These are phyloP conservation scores for Diaprepes abbreviatus DNA, from an alignment of 2,888 invertebrate genomes.

Conservation along the genomic window DNA sequence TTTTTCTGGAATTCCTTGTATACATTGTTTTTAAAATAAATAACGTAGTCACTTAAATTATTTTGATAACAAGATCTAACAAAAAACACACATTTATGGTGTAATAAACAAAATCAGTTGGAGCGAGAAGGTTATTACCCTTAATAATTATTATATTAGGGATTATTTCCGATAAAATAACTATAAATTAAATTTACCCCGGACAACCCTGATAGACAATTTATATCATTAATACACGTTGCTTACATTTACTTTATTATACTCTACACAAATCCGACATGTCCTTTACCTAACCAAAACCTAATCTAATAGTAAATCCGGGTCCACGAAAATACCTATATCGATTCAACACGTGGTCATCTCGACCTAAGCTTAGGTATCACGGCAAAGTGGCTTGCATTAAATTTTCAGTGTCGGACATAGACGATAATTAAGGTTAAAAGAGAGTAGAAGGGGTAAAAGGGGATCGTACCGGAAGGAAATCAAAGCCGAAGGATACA, in stretches of 20 bases:
- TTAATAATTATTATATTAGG: too few relatives aligned
- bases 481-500: slow-evolving; percentile 2
- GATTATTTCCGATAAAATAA: too few relatives aligned
- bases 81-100: too few relatives aligned
- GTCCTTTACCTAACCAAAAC: slow-evolving; percentile 15
- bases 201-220: too few relatives aligned
- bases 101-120: too few relatives aligned
- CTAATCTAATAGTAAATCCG: slow-evolving; percentile 38
- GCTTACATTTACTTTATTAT: slow-evolving; percentile 5
- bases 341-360: slow-evolving; percentile 45
- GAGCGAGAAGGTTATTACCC: too few relatives aligned
- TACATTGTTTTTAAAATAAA: too few relatives aligned
- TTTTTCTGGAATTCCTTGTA: too few relatives aligned
- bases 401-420: slow-evolving; percentile 46
- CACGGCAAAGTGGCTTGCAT: slow-evolving; percentile 40
- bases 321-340: slow-evolving; percentile 23
- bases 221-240: background rate
- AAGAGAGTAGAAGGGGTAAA: slow-evolving; percentile 14
- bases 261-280: slow-evolving; percentile 2
- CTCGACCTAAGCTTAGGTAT: slow-evolving; percentile 20
- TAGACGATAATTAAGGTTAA: slow-evolving; percentile 39
- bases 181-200: too few relatives aligned
- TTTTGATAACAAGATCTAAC: too few relatives aligned
- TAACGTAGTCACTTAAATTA: too few relatives aligned
- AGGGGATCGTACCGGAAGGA: slow-evolving; percentile 10